phyloP scores from a whole-genome alignment of 2,797 vertebrate species.

The Molothrus ater region DNA sequence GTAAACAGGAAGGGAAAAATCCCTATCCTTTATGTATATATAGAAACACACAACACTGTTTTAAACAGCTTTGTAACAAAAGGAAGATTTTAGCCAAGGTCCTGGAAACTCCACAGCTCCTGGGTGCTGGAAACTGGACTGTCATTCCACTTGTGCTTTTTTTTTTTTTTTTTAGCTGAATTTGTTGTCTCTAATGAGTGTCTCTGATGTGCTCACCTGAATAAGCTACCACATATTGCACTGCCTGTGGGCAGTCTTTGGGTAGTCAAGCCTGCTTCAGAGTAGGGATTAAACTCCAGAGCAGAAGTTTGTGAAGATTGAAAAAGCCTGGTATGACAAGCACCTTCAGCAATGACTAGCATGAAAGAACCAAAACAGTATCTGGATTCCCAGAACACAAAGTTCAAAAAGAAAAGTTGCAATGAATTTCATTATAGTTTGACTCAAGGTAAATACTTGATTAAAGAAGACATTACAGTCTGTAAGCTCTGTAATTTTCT shows the following conservation, averaged over 20 bases:
- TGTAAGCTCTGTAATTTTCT: constrained; percentile 43
- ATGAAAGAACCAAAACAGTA: neutral
- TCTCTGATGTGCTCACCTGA: neutral
- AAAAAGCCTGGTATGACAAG: neutral
- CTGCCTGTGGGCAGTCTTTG: neutral
- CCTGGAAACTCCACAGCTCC: neutral
- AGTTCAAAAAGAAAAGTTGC: constrained; percentile 39
- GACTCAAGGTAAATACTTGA: constrained; percentile 33
- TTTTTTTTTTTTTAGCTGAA: neutral
- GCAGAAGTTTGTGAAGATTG: neutral
- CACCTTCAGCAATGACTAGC: neutral
- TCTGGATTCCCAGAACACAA: neutral
- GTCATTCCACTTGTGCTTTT: neutral
- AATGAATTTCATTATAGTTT: constrained; percentile 2
- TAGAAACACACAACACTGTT: neutral
- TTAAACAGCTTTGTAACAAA: neutral
- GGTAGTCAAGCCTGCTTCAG: neutral
- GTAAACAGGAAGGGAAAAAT: neutral
- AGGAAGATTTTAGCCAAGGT: neutral
- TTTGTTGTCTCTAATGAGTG: neutral
- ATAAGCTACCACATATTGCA: neutral
- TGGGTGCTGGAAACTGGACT: neutral
- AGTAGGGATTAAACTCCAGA: neutral
- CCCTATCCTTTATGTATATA: neutral
- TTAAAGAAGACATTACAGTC: constrained; percentile 21